These are phyloP conservation scores for Cephus cinctus DNA, from an alignment of 1,140 invertebrate genomes.

Conservation along the genomic window DNA sequence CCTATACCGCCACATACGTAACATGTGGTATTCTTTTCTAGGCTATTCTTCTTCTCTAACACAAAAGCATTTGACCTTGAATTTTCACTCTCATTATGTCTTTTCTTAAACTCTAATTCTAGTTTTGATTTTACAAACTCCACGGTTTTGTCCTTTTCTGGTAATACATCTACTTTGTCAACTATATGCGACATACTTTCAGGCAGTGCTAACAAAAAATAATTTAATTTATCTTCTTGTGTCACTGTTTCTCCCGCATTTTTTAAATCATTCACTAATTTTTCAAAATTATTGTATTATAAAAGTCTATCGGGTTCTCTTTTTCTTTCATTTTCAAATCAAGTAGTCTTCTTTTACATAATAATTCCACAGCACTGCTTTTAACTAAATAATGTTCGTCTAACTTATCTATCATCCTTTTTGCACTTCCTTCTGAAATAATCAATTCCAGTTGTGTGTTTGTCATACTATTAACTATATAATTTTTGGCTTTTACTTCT, in stretches of 20 bases:
- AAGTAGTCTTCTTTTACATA: constrained; percentile 26
- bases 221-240: constrained; percentile 36
- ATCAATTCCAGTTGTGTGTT: constrained; percentile 34
- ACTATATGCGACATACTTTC: constrained; percentile 15
- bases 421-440: constrained; percentile 19
- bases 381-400: constrained; percentile 27
- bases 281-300: constrained; percentile 35
- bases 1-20: constrained; percentile 4
- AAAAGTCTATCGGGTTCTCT: constrained; percentile 23
- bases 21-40: constrained; percentile 2
- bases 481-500: constrained; percentile 31
- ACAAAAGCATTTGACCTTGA: neutral
- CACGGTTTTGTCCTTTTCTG: constrained; percentile 15
- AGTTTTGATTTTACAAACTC: constrained; percentile 23
- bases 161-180: constrained; percentile 16
- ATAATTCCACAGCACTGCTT: constrained; percentile 30
- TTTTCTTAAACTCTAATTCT: constrained; percentile 18
- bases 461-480: constrained; percentile 29
- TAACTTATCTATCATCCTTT: constrained; percentile 32
- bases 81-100: constrained; percentile 3
- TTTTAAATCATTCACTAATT: constrained; percentile 29
- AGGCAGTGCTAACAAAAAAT: constrained; percentile 36
- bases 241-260: constrained; percentile 25
- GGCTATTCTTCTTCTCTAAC: no score
- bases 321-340: constrained; percentile 27